phyloP scores from a whole-genome alignment of 2,888 invertebrate species.

The Leucania comma region DNA sequence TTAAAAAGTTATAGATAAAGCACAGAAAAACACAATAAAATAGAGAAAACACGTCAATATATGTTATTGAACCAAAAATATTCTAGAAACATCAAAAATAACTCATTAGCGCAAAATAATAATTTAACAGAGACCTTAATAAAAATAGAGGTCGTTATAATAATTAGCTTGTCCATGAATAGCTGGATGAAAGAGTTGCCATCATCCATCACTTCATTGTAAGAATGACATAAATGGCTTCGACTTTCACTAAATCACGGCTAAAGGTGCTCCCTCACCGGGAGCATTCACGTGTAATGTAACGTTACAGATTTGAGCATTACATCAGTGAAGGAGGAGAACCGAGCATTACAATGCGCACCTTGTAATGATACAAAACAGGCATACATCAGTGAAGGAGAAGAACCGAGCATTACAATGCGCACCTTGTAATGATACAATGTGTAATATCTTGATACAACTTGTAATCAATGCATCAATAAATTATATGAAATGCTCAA shows the following conservation, averaged over 20 bases:
- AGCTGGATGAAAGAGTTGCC: conserved; percentile 52
- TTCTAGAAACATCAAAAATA: background rate
- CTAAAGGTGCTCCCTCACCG: too few relatives aligned
- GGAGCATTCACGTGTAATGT: too few relatives aligned
- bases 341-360: too few relatives aligned
- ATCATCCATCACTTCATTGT: conserved; percentile 60
- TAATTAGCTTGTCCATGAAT: conserved; percentile 57
- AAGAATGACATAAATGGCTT: conserved; percentile 48
- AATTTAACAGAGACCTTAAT: conserved; percentile 18
- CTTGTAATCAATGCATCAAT: too few relatives aligned
- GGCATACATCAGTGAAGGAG: too few relatives aligned
- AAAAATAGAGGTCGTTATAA: conserved; percentile 40
- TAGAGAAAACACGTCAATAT: background rate
- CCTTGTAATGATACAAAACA: too few relatives aligned
- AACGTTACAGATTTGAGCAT: too few relatives aligned
- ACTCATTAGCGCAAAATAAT: conserved; percentile 14
- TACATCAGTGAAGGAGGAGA: too few relatives aligned
- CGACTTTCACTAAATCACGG: conserved; percentile 57
- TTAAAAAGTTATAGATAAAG: background rate
- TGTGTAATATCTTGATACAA: too few relatives aligned
- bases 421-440: too few relatives aligned
- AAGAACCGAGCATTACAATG: too few relatives aligned
- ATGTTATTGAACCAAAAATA: background rate
- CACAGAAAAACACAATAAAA: background rate
- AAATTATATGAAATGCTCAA: too few relatives aligned